phyloP scores from a whole-genome alignment of 2,113 vertebrate species.

The Rousettus leschenaultii region DNA sequence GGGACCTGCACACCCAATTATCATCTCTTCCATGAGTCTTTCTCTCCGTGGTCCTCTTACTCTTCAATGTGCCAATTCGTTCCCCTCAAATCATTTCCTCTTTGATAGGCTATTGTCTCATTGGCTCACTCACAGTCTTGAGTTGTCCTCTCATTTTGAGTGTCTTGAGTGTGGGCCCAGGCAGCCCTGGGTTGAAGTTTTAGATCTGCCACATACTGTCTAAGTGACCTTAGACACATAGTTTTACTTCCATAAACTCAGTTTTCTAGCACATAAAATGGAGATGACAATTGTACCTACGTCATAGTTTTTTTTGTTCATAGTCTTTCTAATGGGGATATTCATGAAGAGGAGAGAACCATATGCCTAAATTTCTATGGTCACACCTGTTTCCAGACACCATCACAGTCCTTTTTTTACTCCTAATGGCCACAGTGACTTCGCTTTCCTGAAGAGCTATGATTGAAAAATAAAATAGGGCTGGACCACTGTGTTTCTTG shows the following conservation, averaged over 20 bases:
- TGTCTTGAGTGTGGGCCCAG: background rate
- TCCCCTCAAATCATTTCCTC: background rate
- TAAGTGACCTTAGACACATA: background rate
- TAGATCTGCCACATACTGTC: background rate
- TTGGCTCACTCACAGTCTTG: background rate
- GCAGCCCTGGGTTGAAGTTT: background rate
- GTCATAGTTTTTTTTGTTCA: background rate
- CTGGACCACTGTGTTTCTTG: background rate
- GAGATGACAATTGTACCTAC: background rate
- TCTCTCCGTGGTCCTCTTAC: background rate
- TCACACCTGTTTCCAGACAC: background rate
- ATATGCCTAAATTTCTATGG: background rate
- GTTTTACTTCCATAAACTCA: background rate
- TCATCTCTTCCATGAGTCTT: background rate
- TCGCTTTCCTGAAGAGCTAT: background rate
- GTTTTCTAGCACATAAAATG: background rate
- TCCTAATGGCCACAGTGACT: background rate
- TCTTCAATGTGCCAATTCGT: background rate
- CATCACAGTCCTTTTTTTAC: background rate
- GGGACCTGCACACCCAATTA: background rate
- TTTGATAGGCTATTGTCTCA: background rate
- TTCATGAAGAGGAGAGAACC: background rate
- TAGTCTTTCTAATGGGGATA: background rate
- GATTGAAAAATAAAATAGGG: background rate
- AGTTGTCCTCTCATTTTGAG: background rate